These are phyloP conservation scores for Blera fallax DNA, from an alignment of 2,888 invertebrate genomes.

Conservation along the genomic window DNA sequence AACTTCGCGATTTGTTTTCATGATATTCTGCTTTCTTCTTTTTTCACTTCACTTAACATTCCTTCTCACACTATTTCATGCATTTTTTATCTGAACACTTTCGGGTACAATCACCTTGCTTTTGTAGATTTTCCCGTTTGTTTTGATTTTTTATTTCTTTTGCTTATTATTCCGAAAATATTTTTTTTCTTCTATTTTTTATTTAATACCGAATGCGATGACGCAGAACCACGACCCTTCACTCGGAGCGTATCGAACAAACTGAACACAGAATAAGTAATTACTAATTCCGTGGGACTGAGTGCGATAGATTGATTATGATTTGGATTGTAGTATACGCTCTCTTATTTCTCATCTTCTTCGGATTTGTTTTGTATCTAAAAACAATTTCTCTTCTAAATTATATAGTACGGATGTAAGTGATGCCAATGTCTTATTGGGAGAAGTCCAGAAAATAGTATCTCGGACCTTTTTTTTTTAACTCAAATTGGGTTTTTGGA, in stretches of 20 bases:
- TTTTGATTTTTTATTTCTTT: slow-evolving; percentile 55
- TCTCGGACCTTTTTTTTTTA: too few relatives aligned
- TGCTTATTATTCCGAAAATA: slow-evolving; percentile 36
- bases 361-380: not conserved
- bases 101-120: slow-evolving; percentile 70
- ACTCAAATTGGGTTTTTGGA: too few relatives aligned
- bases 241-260: slow-evolving; percentile 56
- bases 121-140: slow-evolving; percentile 64
- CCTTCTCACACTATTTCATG: slow-evolving; percentile 30
- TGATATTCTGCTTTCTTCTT: slow-evolving; percentile 43
- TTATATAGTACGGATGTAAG: not conserved
- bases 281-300: slow-evolving; percentile 35
- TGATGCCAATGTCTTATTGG: not conserved
- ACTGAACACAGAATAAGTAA: slow-evolving; percentile 36
- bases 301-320: slow-evolving; percentile 42
- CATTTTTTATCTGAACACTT: slow-evolving; percentile 54
- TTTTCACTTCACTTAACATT: slow-evolving; percentile 35
- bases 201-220: slow-evolving; percentile 15
- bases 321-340: not conserved
- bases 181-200: slow-evolving; percentile 10
- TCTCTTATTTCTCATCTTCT: not conserved
- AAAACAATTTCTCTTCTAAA: not conserved
- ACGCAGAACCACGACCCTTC: slow-evolving; percentile 31
- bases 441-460: too few relatives aligned
- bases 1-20: slow-evolving; percentile 54